Conservation (phyloP, 2,888 invertebrate species). For the Ophion ventricosus region DNA sequence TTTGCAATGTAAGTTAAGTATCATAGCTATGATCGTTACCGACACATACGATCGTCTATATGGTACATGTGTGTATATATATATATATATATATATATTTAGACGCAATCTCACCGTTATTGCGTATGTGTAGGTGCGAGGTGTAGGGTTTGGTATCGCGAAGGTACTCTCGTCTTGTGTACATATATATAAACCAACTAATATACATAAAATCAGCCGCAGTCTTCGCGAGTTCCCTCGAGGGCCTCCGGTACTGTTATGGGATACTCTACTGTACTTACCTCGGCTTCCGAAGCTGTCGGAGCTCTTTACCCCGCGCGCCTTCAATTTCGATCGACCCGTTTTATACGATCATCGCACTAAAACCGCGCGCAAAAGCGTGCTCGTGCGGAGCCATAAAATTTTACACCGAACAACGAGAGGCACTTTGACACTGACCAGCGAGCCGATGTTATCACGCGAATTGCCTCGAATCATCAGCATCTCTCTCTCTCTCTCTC, state of each 20-base stretch:
- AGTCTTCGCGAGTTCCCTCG: conserved; percentile 41
- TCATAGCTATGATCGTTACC: conserved; percentile 57
- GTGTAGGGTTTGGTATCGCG: conserved; percentile 48
- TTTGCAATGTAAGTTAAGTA: conserved; percentile 50
- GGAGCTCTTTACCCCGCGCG: background rate
- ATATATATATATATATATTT: conserved; percentile 16
- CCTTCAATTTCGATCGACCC: conserved; percentile 59
- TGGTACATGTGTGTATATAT: conserved; percentile 7
- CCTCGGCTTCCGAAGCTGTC: conserved; percentile 45
- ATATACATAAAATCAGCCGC: conserved; percentile 60
- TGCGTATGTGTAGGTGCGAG: conserved; percentile 47
- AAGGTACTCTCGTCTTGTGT: conserved; percentile 31
- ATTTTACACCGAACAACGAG: conserved; percentile 52
- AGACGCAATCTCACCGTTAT: conserved; percentile 63
- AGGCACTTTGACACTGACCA: conserved; percentile 55
- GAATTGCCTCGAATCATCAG: conserved; percentile 12
- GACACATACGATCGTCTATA: conserved; percentile 27
- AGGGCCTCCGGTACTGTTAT: conserved; percentile 58
- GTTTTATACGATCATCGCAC: conserved; percentile 57
- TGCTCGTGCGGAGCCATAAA: conserved; percentile 43
- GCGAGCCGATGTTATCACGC: conserved; percentile 44
- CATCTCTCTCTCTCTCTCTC: conserved; percentile 34
- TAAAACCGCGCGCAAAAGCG: conserved; percentile 48
- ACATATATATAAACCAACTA: conserved; percentile 25
- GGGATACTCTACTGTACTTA: conserved; percentile 59